A percentile compares a stretch with the other conserved stretches of the same genome.
phyloP scores from a whole-genome alignment of 2,113 vertebrate species.

The Quiscalus mexicanus region DNA sequence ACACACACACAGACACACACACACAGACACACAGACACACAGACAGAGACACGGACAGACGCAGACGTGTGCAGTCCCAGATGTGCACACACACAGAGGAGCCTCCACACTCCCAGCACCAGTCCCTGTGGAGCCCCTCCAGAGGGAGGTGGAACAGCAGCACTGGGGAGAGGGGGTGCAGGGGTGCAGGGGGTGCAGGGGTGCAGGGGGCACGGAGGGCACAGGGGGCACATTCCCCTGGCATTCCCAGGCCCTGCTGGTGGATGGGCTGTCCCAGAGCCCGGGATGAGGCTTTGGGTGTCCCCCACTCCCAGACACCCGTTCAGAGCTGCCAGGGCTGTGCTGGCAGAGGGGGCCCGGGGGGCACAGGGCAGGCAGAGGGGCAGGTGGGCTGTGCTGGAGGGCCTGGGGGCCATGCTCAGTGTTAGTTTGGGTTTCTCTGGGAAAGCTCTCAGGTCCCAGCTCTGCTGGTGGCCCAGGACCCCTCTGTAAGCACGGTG shows the following conservation, averaged over 20 bases:
- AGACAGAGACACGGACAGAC: accelerated
- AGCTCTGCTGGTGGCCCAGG: not conserved
- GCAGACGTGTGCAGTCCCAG: too few relatives aligned
- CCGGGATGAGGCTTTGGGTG: not conserved
- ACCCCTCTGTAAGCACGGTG: accelerated
- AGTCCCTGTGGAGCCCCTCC: not conserved
- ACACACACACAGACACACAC: too few relatives aligned
- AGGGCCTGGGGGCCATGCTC: not conserved
- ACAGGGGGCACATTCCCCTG: accelerated
- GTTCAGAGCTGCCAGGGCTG: not conserved
- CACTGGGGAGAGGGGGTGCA: not conserved
- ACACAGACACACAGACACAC: too few relatives aligned
- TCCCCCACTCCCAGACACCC: accelerated
- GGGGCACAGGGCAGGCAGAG: accelerated
- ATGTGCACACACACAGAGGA: accelerated
- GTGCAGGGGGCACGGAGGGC: accelerated
- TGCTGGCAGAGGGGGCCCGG: not conserved
- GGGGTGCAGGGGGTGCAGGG: too few relatives aligned
- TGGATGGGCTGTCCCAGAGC: too few relatives aligned
- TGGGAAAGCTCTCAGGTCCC: not conserved
- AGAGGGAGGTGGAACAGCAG: not conserved
- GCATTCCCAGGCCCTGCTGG: not conserved
- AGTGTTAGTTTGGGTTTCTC: not conserved
- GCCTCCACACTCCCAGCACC: too few relatives aligned
- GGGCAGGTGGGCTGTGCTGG: not conserved